Base-by-base conservation (phyloP, 1,140 invertebrate species). In the Eupristina koningsbergeri region DNA sequence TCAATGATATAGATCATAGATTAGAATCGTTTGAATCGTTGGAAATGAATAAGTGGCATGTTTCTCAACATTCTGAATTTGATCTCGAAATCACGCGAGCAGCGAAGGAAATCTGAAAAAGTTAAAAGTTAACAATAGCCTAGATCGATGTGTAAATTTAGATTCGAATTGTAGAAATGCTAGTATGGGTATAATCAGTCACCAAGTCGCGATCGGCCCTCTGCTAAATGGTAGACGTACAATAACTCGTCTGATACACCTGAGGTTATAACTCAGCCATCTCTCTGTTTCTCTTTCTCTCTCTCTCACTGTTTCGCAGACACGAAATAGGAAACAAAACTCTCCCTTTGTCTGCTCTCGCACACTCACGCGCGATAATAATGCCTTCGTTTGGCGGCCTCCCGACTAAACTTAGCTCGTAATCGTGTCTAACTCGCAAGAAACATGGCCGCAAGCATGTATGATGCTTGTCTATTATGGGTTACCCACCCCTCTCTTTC, bases 371-470 rank as follows among this genome's bases (percentile, higher is more conserved):
- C 87, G 88, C 88, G 89, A 89, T 90, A 91, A 91, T 89, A 91
- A 91, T 91, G 89, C 89, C 88, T 87, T 81, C 87, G 87, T 87
- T 81, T 88, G 87, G 87, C 87, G 84, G 87, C 17, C 29, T 84
- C 85, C 77, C 82, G 83, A 86, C 88, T 90, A 90, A 90, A 91
- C 87, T 91, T 91, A 89, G 88, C 85, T 84, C 86, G 73, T 86
- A 86, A 88, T 87, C 85, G 41, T 79, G 76, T 79, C 76, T 67
- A 67, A 64, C 76, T 36, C 76, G 67, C 41, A 82, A 82, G 81
- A 76, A 82, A 82, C 73, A 76, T 76, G 58, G 73, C 58, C 73
- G 58, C 53, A 61, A 50, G 58, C 81, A 63, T 67, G 71, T 58
- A 75, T 63, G 80, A 75, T 75, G 39, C 80, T 75, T 71, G 69